Conservation (phyloP, 2,888 invertebrate species). For the Dasysyrphus albostriatus region DNA sequence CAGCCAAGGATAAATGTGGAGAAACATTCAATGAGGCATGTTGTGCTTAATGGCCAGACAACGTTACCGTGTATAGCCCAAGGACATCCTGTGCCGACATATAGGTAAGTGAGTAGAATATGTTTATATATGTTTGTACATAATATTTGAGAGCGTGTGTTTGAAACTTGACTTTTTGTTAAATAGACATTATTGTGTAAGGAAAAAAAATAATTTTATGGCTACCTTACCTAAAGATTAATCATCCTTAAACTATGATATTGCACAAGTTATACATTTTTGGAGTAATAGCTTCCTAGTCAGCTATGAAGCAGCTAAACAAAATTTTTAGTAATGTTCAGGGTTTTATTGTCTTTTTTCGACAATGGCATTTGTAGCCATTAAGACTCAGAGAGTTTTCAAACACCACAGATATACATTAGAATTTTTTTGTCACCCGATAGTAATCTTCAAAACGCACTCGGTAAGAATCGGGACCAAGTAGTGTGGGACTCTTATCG, state of each 20-base stretch:
- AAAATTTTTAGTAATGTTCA: no score
- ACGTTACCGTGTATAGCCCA: slow-evolving; percentile 92
- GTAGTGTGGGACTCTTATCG: no score
- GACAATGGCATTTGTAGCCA: no score
- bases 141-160: neutral
- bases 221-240: neutral
- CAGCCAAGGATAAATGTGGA: slow-evolving; percentile 90
- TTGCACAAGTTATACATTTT: no score
- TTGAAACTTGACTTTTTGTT: slow-evolving; percentile 16
- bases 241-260: neutral
- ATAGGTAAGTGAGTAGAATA: slow-evolving; percentile 85
- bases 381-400: no score
- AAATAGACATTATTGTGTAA: neutral
- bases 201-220: neutral
- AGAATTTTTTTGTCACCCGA: no score
- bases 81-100: slow-evolving; percentile 91
- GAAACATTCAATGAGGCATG: slow-evolving; percentile 88
- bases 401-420: no score
- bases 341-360: no score
- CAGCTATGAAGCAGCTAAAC: no score
- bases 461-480: no score
- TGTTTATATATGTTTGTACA: slow-evolving; percentile 17
- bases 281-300: no score
- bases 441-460: no score
- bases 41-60: slow-evolving; percentile 89